Conservation (phyloP, 2,113 vertebrate genomes). For the Blennius ocellaris region DNA sequence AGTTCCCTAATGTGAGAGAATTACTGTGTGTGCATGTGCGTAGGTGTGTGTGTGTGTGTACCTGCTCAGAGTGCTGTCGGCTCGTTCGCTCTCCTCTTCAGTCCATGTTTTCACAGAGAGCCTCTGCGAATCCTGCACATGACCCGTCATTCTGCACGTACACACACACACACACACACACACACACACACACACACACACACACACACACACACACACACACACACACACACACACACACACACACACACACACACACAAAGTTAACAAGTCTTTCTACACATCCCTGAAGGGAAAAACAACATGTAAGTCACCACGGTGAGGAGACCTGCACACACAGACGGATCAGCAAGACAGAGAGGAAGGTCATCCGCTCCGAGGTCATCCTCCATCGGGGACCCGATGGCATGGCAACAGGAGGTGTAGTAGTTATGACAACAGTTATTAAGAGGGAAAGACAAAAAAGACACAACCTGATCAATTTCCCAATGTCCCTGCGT, state of each 20-base stretch:
- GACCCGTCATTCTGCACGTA: constrained; percentile 82
- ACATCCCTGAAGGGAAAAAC: background rate
- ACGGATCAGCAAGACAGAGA: constrained; percentile 24
- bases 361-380: constrained; percentile 27
- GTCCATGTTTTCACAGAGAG: constrained; percentile 78
- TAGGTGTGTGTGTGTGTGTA: constrained; percentile 46
- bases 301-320: background rate
- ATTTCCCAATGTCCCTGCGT: constrained; percentile 1
- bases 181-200: background rate
- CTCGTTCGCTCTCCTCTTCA: constrained; percentile 79
- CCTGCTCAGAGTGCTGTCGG: constrained; percentile 81
- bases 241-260: background rate
- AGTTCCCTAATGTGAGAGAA: too few relatives aligned
- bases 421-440: constrained; percentile 30
- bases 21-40: too few relatives aligned
- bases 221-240: constrained; percentile 5
- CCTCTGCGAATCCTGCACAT: constrained; percentile 74
- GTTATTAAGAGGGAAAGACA: constrained; percentile 1
- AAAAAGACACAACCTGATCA: constrained; percentile 49
- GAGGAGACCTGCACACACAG: background rate
- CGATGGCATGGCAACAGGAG: constrained; percentile 62
- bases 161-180: background rate
- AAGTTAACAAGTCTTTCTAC: background rate
- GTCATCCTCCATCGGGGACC: constrained; percentile 53
- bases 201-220: background rate